Conservation (phyloP, 2,113 vertebrate species). For the Furnarius figulus region DNA sequence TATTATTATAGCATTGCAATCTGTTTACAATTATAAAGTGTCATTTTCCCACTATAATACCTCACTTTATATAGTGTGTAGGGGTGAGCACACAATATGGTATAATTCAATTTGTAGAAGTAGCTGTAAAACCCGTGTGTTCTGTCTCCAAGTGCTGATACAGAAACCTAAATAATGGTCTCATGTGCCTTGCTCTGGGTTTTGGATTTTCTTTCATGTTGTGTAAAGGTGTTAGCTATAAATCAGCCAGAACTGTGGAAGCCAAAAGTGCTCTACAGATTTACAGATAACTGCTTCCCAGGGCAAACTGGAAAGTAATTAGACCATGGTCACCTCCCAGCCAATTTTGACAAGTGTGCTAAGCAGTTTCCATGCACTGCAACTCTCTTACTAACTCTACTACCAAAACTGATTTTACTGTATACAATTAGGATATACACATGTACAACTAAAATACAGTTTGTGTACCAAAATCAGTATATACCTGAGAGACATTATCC, state of each 20-base stretch:
- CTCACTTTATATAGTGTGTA: fast-evolving
- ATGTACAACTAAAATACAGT: neutral
- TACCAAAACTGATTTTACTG: neutral
- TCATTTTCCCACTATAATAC: neutral
- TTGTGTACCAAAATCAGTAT: neutral
- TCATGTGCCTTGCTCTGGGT: neutral
- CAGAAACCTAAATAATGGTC: slow-evolving; percentile 11
- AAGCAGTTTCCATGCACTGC: neutral
- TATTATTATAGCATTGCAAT: neutral
- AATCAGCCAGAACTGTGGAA: slow-evolving; percentile 23
- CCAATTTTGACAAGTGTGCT: neutral
- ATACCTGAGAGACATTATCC: neutral
- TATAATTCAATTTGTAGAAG: neutral
- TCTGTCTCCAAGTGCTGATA: neutral
- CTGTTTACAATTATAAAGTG: neutral
- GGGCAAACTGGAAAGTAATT: neutral
- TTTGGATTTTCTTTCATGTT: neutral
- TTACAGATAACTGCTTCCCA: slow-evolving; percentile 5
- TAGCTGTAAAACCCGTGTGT: neutral
- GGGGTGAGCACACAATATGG: neutral
- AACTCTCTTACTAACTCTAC: neutral
- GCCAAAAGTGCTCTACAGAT: neutral
- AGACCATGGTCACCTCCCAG: neutral
- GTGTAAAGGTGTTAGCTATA: slow-evolving; percentile 1
- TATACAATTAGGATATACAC: neutral